Evolutionary conservation across 1,140 invertebrate species (phyloP), one percentile per base, ranked within the genome.

Genomic region (Aphis gossypii): DNA sequence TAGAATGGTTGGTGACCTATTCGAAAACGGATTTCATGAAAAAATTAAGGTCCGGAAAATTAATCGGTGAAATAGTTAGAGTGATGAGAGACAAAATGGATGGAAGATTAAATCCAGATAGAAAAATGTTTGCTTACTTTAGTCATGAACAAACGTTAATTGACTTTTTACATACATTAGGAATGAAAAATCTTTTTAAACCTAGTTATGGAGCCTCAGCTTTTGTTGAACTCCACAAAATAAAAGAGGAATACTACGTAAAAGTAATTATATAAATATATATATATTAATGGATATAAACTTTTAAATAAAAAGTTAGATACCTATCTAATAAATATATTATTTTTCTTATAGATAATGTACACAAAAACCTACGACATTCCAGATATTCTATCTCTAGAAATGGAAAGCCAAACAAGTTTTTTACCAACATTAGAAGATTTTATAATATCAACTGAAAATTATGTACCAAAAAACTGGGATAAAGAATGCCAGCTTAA

Each of bases 381-480:
- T 86, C 82, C 92, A 84, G 92, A 93, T 93, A 35, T 93, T 84
- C 38, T 93, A 56, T 54, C 92, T 20, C 56, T 93, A 56, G 92
- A 93, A 30, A 84, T 84, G 76, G 82, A 86, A 86, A 41, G 38
- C 30, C 92, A 93, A 56, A 93, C 82, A 11, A 93, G 14, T 41
- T 93, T 93, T 93, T 86, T 93, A 86, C 92, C 92, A 86, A 93
- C 92, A 23, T 44, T 93, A 18, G 92, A 93, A 93, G 92, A 93
- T 54, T 93, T 93, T 30, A 93, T 84, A 84, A 84, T 93, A 30
- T 30, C 35, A 51, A 93, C 92, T 2, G 92, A 84, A 93, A 93
- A 93, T 86, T 93, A 93, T 56, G 82, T 93, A 56, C 92, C 92
- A n/a, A 84, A 93, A 86, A 93, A 86, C 41, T 93, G 92, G 92